These are phyloP conservation scores for Epirrita christyi DNA, from an alignment of 2,888 invertebrate genomes.

Conservation along the genomic window DNA sequence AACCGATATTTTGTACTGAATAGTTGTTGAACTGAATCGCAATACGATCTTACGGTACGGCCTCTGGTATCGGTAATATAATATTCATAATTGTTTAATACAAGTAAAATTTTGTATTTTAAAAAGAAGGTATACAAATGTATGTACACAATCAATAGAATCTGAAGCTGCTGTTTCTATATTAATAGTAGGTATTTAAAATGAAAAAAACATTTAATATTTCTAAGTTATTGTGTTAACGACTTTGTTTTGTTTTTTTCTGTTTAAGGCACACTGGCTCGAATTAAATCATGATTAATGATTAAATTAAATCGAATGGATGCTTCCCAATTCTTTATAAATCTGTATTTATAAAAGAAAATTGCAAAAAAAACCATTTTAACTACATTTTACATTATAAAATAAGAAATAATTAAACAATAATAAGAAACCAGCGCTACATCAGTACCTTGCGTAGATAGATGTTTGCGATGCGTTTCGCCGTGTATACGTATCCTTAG, in stretches of 20 bases:
- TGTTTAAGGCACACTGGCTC: too few species aligned
- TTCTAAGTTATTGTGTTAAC: too few species aligned
- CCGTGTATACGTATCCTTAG: slow-evolving; percentile 27
- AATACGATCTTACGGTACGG: too few species aligned
- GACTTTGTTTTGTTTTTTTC: too few species aligned
- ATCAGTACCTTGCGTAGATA: slow-evolving; percentile 41
- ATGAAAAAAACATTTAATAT: too few species aligned
- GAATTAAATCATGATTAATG: too few species aligned
- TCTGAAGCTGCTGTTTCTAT: slow-evolving; percentile 28
- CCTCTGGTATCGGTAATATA: too few species aligned
- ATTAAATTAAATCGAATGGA: too few species aligned
- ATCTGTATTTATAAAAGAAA: not conserved
- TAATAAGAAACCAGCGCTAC: slow-evolving; percentile 40
- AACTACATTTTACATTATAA: slow-evolving; percentile 22
- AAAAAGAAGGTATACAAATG: slow-evolving; percentile 33
- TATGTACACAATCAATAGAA: slow-evolving; percentile 23
- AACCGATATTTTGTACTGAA: too few species aligned
- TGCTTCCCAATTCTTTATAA: not conserved
- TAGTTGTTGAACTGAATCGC: too few species aligned
- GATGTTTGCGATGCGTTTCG: slow-evolving; percentile 37
- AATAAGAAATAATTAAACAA: slow-evolving; percentile 22
- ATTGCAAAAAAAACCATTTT: slow-evolving; percentile 13
- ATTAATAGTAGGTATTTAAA: not conserved
- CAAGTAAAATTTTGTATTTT: slow-evolving; percentile 11
- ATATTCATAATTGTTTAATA: not conserved